Conservation (phyloP, 2,797 vertebrate species). For the Propithecus deckenii region DNA sequence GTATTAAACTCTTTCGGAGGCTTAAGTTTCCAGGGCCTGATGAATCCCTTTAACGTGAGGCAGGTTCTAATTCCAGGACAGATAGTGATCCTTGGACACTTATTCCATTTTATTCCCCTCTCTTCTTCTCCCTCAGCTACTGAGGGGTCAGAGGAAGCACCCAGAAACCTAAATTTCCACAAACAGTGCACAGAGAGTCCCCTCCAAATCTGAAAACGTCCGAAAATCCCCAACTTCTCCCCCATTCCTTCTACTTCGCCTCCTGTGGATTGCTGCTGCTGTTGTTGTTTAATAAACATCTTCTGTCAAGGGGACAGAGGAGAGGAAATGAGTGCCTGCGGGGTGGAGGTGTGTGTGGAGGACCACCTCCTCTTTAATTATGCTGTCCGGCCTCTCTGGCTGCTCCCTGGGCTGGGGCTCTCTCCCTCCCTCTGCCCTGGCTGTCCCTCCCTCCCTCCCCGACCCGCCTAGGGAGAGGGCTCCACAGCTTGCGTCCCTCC, state of each 20-base stretch:
- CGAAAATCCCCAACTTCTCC: constrained; percentile 23
- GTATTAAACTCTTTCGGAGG: constrained; percentile 90
- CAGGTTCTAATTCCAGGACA: constrained; percentile 57
- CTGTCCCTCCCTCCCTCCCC: constrained; percentile 21
- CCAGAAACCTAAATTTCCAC: not conserved
- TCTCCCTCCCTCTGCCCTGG: not conserved
- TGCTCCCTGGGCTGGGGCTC: constrained; percentile 37
- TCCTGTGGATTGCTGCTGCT: constrained; percentile 48
- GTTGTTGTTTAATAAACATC: constrained; percentile 72
- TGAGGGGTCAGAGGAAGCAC: not conserved
- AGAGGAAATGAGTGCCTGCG: constrained; percentile 60
- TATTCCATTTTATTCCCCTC: not conserved
- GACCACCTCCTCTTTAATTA: constrained; percentile 62
- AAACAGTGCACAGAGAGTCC: not conserved
- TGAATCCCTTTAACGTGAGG: constrained; percentile 82
- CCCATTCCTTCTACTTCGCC: not conserved
- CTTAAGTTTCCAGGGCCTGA: constrained; percentile 85
- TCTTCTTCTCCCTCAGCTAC: not conserved
- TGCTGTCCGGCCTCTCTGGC: constrained; percentile 10
- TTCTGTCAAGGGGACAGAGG: constrained; percentile 63
- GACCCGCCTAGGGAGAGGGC: constrained; percentile 71
- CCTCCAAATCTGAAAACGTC: not conserved
- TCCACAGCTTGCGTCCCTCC: constrained; percentile 61
- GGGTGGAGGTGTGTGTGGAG: constrained; percentile 37
- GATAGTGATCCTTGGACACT: not conserved